phyloP scores from a whole-genome alignment of 2,797 vertebrate genomes.

The Brotula barbata region DNA sequence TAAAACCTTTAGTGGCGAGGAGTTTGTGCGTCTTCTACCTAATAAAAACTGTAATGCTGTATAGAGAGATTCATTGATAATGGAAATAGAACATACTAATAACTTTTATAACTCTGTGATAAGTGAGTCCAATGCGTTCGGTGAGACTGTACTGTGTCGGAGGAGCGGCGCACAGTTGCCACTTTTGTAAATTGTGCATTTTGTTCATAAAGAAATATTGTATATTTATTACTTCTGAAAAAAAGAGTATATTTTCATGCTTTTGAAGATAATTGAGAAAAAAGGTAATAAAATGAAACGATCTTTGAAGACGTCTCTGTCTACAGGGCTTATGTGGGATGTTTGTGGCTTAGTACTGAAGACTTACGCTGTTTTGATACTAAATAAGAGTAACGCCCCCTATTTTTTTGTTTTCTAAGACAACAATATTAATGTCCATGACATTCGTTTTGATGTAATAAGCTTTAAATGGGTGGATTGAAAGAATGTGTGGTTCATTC shows the following conservation, averaged over 20 bases:
- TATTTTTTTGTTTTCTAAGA: too few species aligned
- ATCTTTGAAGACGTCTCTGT: too few species aligned
- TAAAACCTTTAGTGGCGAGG: conserved; percentile 42
- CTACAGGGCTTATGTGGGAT: too few species aligned
- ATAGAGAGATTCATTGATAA: conserved; percentile 55
- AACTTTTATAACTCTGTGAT: conserved; percentile 57
- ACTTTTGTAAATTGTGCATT: conserved; percentile 97
- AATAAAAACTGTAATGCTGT: conserved; percentile 53
- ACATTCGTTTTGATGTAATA: not conserved
- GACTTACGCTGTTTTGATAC: too few species aligned
- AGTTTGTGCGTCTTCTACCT: conserved; percentile 29
- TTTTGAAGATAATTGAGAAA: conserved; percentile 74
- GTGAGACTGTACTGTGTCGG: conserved; percentile 83
- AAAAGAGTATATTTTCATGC: conserved; percentile 93
- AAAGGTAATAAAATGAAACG: not conserved
- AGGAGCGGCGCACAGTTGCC: conserved; percentile 73
- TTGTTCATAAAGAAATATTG: conserved; percentile 93
- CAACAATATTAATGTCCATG: not conserved
- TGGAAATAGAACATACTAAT: conserved; percentile 67
- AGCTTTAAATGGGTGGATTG: not conserved
- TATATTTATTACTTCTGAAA: conserved; percentile 96
- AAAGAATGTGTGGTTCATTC: too few species aligned
- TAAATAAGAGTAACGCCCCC: too few species aligned
- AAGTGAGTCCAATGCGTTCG: conserved; percentile 60
- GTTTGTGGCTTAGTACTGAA: too few species aligned